Evolutionary conservation across 1,140 invertebrate genomes (phyloP), one percentile per base, ranked within the genome.

Genomic region (Steinernema feltiae): DNA sequence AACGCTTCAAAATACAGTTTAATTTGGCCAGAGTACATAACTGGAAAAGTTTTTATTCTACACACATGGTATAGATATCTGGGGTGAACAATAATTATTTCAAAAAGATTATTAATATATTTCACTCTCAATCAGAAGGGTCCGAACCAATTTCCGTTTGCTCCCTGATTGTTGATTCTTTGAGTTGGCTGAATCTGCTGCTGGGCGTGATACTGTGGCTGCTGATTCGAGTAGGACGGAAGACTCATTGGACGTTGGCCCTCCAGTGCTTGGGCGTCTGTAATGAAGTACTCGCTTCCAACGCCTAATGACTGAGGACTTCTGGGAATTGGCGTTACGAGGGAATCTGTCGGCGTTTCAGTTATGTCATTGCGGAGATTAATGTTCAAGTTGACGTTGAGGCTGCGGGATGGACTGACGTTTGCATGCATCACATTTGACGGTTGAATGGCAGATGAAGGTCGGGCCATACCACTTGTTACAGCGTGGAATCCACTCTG

Each of bases 231-330:
- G 48, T 73, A 73, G 17, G 72, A 32, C 18, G 72, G 72, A 18
- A 73, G 72, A 73, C 72, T 73, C 72, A 73, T 48, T n/a, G 72
- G 72, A 21, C 72, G 1, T 53, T 73, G 72, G 3, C 18, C 72
- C 30, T 73, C 72, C 27, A 63, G 24, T 3, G 53, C 53, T 63
- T 63, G 53, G 24, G 53, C 53, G 24, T 63, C 53, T 3, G 53
- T 63, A 27, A 41, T 73, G 30, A 29, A 73, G 35, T 73, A 41
- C 30, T 73, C 72, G 48, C 48, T 32, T 21, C 72, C 35, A n/a
- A 73, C 27, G 31, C 32, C 35, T 73, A 48, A 73, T 53, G 35
- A 41, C 24, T 73, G 72, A 15, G 72, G 72, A 73, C 32, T 48
- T 53, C 72, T n/a, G n/a, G 72, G 72, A 30, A 73, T 48, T n/a